phyloP scores from a whole-genome alignment of 2,113 vertebrate genomes.

The Caranx ignobilis region DNA sequence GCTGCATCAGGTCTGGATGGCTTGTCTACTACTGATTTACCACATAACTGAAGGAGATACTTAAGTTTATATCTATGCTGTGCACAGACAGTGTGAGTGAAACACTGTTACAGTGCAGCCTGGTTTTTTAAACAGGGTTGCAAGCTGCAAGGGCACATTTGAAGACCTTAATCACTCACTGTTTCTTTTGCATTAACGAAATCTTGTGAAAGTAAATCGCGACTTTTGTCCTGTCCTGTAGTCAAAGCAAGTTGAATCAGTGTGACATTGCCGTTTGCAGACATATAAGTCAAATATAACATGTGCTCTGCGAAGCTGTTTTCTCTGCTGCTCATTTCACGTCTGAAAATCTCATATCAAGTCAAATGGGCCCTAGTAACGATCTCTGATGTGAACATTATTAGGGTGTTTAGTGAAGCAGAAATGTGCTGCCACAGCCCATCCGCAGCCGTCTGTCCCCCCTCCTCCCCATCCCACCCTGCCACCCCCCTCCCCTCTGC shows the following conservation, averaged over 20 bases:
- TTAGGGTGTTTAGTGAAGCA: conserved; percentile 81
- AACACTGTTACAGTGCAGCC: neutral
- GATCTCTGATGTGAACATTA: conserved; percentile 80
- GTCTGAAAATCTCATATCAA: conserved; percentile 65
- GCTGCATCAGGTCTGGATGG: neutral
- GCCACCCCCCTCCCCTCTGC: neutral
- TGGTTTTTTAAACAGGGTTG: conserved; percentile 8
- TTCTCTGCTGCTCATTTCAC: conserved; percentile 40
- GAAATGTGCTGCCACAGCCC: conserved; percentile 74
- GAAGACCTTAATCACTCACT: neutral
- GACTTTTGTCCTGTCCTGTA: conserved; percentile 1
- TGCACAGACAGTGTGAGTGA: neutral
- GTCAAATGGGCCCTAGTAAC: conserved; percentile 72
- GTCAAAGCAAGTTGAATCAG: neutral
- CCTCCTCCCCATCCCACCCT: neutral
- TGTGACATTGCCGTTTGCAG: neutral
- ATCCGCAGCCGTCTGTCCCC: conserved; percentile 32
- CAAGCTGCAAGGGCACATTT: neutral
- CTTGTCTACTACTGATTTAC: neutral
- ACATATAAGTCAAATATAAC: neutral
- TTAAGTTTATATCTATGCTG: neutral
- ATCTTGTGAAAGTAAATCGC: neutral
- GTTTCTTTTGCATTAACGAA: neutral
- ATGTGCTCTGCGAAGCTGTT: neutral
- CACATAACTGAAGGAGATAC: neutral